Conservation (phyloP, 1,140 invertebrate species). For the Drosophila takahashii region DNA sequence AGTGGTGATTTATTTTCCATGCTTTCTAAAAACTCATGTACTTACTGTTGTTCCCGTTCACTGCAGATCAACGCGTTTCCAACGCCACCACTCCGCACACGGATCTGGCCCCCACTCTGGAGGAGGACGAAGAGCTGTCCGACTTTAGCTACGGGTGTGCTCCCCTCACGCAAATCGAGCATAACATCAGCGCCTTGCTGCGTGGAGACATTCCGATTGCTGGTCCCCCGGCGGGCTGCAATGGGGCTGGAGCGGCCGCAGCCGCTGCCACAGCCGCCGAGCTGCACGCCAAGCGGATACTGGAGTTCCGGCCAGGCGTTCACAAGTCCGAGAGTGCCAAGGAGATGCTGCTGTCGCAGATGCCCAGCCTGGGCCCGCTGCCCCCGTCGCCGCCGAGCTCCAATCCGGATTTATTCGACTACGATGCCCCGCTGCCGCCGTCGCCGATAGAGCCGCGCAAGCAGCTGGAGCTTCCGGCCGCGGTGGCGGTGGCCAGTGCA, state of each 20-base stretch:
- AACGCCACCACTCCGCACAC: constrained; percentile 83
- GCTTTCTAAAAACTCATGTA: too few relatives aligned
- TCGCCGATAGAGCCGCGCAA: constrained; percentile 86
- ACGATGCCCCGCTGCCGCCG: constrained; percentile 90
- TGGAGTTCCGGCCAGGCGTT: constrained; percentile 86
- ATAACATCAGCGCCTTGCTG: constrained; percentile 87
- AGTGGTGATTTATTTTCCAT: constrained; percentile 84
- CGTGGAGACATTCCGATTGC: constrained; percentile 85
- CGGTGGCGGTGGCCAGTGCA: constrained; percentile 88
- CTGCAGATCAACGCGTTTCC: constrained; percentile 63
- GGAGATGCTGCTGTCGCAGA: constrained; percentile 87
- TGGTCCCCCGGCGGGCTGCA: constrained; percentile 50
- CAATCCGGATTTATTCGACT: constrained; percentile 82
- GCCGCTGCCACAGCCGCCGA: constrained; percentile 52
- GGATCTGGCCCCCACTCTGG: constrained; percentile 86
- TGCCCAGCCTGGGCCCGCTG: constrained; percentile 79
- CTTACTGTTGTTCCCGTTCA: too few relatives aligned
- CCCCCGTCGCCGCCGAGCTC: constrained; percentile 81
- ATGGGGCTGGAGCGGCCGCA: constrained; percentile 22
- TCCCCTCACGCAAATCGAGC: constrained; percentile 88
- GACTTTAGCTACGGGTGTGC: constrained; percentile 81
- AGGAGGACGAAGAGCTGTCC: constrained; percentile 88
- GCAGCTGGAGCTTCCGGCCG: constrained; percentile 87
- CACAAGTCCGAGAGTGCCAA: constrained; percentile 89
- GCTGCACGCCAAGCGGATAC: constrained; percentile 70